Percentiles rank a stretch among this genome's conserved stretches.
phyloP scores from a whole-genome alignment of 2,797 vertebrate genomes.

The Danio aesculapii region DNA sequence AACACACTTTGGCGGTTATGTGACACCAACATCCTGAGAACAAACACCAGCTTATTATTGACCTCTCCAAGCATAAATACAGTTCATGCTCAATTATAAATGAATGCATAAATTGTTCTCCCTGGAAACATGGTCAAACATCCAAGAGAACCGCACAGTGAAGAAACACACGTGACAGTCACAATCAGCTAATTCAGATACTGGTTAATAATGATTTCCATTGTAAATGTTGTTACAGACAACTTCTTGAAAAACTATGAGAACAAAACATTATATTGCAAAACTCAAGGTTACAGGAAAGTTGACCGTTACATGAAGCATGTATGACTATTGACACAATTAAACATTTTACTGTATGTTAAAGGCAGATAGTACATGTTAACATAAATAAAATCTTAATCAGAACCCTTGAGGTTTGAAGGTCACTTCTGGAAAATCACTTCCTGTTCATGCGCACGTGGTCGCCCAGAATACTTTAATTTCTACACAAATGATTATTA shows the following conservation, averaged over 20 bases:
- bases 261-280: background rate
- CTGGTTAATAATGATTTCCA: background rate
- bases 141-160: background rate
- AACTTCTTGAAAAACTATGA: background rate
- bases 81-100: conserved; percentile 2
- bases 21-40: background rate
- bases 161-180: conserved; percentile 23
- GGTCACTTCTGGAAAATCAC: background rate
- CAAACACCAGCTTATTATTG: background rate
- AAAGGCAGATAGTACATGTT: background rate
- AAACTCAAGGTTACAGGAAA: background rate
- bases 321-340: background rate
- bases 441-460: conserved; percentile 6
- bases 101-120: background rate
- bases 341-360: background rate
- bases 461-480: background rate
- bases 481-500: background rate
- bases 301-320: background rate
- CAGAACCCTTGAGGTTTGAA: background rate
- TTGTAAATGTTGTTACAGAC: background rate
- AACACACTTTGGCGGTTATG: background rate
- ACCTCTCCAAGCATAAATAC: background rate
- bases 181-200: background rate
- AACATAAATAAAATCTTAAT: background rate
- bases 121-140: background rate